Conservation (phyloP, 2,113 vertebrate species). For the Castor canadensis region DNA sequence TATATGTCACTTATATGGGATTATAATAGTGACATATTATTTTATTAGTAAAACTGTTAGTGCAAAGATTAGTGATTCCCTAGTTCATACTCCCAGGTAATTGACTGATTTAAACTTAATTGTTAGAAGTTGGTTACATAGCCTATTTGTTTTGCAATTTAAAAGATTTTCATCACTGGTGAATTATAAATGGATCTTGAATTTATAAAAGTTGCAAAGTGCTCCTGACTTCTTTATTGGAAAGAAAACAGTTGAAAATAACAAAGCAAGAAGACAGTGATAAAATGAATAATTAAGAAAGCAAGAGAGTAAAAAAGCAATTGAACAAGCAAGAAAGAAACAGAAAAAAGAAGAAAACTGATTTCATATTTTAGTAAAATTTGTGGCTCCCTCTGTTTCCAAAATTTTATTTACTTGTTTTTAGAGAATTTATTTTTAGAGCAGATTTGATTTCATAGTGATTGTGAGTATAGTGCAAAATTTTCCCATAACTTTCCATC, state of each 20-base stretch:
- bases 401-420: background rate
- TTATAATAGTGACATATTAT: background rate
- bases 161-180: conserved; percentile 19
- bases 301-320: background rate
- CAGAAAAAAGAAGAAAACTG: background rate
- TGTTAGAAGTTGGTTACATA: conserved; percentile 53
- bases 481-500: background rate
- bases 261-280: background rate
- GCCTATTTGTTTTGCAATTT: conserved; percentile 40
- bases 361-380: background rate
- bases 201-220: background rate
- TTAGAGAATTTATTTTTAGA: background rate
- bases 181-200: background rate
- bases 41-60: conserved; percentile 34
- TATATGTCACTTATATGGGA: background rate
- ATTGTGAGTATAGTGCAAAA: background rate
- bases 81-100: background rate
- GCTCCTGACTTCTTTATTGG: background rate
- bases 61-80: conserved; percentile 28
- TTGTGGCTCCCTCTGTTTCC: background rate
- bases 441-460: background rate
- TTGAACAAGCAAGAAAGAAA: background rate
- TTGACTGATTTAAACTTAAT: conserved; percentile 27
- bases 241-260: background rate
- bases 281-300: background rate